Evolutionary conservation across 2,797 vertebrate genomes (phyloP), one percentile per base, ranked within the genome.

Genomic region (Clarias laeviceps): DNA sequence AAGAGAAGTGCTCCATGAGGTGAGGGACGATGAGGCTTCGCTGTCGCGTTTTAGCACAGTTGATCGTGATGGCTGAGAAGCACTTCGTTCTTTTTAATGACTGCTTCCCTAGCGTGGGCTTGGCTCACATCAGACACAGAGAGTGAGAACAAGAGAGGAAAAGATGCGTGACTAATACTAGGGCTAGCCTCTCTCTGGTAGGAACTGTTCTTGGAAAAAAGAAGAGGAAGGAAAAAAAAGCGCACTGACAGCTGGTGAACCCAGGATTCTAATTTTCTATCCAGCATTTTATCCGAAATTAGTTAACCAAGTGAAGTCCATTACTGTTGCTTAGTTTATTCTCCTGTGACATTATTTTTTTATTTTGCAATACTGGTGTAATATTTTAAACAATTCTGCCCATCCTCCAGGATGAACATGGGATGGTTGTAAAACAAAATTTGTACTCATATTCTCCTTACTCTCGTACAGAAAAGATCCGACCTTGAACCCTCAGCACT

Each of bases 91-190:
- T 70, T 84, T 79, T 56, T 56, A 68, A 68, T 65, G 57, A 65
- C 80, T 22, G 50, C 65, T 82, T 69, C 80, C 65, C 65, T 82
- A 29, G 50, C 72, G 84, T 81, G 59, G 84, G 68, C 27, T 68
- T 82, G 32, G 32, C 66, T 45, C 37, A 56, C 29, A 40, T 57
- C 61, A 68, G 72, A 84, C 40, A 68, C 59, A 17, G 61, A 59
- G 61, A 68, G 79, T 18, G 45, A 77, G 34, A 86, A 74, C 57
- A 56, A 86, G 64, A 57, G 69, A 82, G 69, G 76, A 72, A 76
- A 72, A 66, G 79, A 82, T 45, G 69, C 29, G 59, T 85, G 80
- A 78, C 34, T 86, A 82, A 86, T 78, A 37, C 27, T 15, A 24
- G 24, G 80, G 54, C 37, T 68, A 70, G 86, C 69, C 69, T 85